Evolutionary conservation across 2,113 vertebrate species (phyloP).

Genomic region (Pseudorasbora parva): DNA sequence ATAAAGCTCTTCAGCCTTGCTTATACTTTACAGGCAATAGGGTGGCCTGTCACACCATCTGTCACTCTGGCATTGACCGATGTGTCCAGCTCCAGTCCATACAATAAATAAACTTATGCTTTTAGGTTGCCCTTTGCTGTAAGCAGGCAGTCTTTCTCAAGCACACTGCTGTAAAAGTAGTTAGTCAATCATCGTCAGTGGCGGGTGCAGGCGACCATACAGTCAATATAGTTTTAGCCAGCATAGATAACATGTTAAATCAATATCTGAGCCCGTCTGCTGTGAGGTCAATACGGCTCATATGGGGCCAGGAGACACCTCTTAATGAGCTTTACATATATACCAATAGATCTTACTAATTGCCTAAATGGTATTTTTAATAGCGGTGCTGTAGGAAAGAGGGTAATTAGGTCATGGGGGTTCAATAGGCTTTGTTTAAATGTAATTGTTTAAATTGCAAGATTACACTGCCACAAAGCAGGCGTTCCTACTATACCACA

Average conservation of each 20-base stretch:
- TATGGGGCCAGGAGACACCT: slow-evolving; percentile 28
- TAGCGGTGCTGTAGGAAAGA: slow-evolving; percentile 18
- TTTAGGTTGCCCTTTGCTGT: slow-evolving; percentile 13
- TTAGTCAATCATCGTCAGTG: slow-evolving; percentile 8
- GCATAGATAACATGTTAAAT: slow-evolving; percentile 14
- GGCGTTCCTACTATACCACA: background rate
- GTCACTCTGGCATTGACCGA: slow-evolving; percentile 59
- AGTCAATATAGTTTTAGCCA: slow-evolving; percentile 9
- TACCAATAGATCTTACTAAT: slow-evolving; percentile 45
- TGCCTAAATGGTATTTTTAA: slow-evolving; percentile 50
- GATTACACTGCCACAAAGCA: background rate
- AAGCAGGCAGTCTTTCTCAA: background rate
- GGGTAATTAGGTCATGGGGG: slow-evolving; percentile 6
- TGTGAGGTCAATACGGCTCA: slow-evolving; percentile 34
- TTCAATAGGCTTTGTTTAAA: slow-evolving; percentile 10
- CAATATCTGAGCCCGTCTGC: slow-evolving; percentile 11
- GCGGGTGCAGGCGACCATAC: background rate
- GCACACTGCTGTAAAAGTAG: slow-evolving; percentile 13
- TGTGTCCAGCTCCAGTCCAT: slow-evolving; percentile 49
- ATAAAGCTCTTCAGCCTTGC: slow-evolving; percentile 68
- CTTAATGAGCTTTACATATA: slow-evolving; percentile 49
- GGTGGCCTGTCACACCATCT: slow-evolving; percentile 47
- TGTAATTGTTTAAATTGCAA: background rate
- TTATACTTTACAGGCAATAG: slow-evolving; percentile 69
- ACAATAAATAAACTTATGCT: slow-evolving; percentile 70